These are phyloP conservation scores for Galagoides demidoff DNA, from an alignment of 2,797 vertebrate species.

Conservation along the genomic window DNA sequence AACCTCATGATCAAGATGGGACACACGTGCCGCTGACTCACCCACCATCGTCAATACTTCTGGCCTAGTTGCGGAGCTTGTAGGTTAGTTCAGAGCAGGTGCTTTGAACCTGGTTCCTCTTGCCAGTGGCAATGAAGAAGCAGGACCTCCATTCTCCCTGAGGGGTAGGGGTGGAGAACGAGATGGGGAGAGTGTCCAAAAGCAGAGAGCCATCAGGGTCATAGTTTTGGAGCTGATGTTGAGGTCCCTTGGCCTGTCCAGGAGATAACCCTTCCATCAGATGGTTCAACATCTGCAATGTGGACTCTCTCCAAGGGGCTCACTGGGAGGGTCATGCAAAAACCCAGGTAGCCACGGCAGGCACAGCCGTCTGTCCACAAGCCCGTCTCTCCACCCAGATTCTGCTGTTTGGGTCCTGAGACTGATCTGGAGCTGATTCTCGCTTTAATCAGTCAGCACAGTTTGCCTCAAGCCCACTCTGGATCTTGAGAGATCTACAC, in stretches of 20 bases:
- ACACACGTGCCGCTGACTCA: too few relatives aligned
- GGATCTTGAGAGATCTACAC: neutral
- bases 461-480: neutral
- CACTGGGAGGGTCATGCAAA: neutral
- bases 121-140: neutral
- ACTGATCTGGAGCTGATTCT: neutral
- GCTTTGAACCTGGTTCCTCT: neutral
- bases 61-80: neutral
- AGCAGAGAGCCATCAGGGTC: neutral
- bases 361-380: neutral
- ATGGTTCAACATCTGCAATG: neutral
- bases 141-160: neutral
- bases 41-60: neutral
- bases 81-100: neutral
- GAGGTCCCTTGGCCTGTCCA: neutral
- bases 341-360: neutral
- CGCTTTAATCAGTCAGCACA: neutral
- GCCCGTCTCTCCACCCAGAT: neutral
- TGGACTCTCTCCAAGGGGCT: neutral
- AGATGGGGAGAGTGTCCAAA: neutral
- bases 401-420: neutral
- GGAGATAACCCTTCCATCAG: neutral
- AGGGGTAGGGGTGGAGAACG: accelerated
- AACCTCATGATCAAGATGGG: neutral
- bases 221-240: neutral